These are phyloP conservation scores for Pseudonaja textilis DNA, from an alignment of 2,113 vertebrate genomes.

Conservation along the genomic window DNA sequence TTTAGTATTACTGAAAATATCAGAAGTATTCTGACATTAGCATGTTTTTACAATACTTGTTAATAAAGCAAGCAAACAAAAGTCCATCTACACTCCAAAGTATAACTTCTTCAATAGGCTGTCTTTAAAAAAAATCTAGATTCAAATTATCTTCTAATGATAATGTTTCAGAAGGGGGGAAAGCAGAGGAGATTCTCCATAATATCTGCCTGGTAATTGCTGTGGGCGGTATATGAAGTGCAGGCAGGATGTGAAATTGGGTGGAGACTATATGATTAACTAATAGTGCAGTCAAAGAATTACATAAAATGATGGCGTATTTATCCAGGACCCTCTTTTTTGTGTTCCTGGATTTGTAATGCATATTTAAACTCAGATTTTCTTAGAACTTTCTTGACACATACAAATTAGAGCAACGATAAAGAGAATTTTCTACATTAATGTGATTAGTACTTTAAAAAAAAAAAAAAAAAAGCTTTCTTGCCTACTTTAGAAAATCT, in stretches of 20 bases:
- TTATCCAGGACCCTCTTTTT: constrained; percentile 17
- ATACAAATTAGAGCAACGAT: neutral
- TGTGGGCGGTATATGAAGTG: neutral
- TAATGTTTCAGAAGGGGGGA: neutral
- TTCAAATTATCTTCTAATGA: neutral
- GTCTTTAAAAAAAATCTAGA: neutral
- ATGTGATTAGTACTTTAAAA: neutral
- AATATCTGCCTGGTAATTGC: neutral
- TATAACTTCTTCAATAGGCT: neutral
- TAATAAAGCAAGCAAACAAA: neutral
- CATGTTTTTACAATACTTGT: neutral
- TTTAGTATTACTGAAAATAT: accelerated
- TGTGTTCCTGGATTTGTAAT: neutral
- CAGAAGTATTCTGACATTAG: neutral
- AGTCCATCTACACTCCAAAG: neutral
- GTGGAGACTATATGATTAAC: neutral
- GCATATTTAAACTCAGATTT: neutral
- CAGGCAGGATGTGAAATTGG: neutral
- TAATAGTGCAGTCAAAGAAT: constrained; percentile 13
- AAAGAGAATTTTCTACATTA: constrained; percentile 17
- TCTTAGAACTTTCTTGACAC: neutral
- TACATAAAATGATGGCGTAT: constrained; percentile 23
- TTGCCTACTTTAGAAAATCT: constrained; percentile 6
- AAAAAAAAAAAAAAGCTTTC: too few relatives aligned
- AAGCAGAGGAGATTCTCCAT: neutral